Evolutionary conservation across 2,888 invertebrate genomes (phyloP), one percentile per base, ranked within the genome.

Genomic region (Andrena haemorrhoa): DNA sequence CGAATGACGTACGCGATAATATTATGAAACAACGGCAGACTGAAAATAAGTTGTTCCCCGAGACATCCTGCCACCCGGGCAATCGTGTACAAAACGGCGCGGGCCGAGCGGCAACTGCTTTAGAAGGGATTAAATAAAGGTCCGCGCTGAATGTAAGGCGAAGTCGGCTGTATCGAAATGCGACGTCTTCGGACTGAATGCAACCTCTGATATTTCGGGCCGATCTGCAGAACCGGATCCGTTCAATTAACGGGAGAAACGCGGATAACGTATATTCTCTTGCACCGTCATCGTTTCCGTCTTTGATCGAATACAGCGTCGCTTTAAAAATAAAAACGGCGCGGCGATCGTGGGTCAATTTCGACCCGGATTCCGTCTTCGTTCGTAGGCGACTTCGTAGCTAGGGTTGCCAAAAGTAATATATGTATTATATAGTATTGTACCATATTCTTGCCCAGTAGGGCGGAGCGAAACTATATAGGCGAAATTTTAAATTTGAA

Each of bases 121-220:
- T 16, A 41, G 5, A 41, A 41, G 41, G 41, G 5, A 41, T 41
- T 41, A 12, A 41, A 12, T 5, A 41, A 41, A 16, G 41, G 16
- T 41, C 41, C 4, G 35, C 29, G 61, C 23, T n/a, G n/a, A 68
- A 33, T 23, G 56, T 20, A 35, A 58, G n/a, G 58, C n/a, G 33
- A 47, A 1, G 2, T 2, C 23, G 65, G n/a, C 2, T 6, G 23
- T 23, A 10, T n/a, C 47, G n/a, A 53, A 68, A 71, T 29, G 53
- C 61, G 26, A 20, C 26, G n/a, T 23, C 49, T 64, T 53, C 29
- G 41, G 51, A 41, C 51, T 26, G 26, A 68, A 29, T 20, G 47
- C 41, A 63, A 79, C 66, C 63, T 82, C 47, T 72, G 75, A 63
- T 64, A 82, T 80, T 75, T 75, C 58, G 51, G 65, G 26, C 49